Conservation (phyloP, 1,140 invertebrate genomes). For the Danaus plexippus region DNA sequence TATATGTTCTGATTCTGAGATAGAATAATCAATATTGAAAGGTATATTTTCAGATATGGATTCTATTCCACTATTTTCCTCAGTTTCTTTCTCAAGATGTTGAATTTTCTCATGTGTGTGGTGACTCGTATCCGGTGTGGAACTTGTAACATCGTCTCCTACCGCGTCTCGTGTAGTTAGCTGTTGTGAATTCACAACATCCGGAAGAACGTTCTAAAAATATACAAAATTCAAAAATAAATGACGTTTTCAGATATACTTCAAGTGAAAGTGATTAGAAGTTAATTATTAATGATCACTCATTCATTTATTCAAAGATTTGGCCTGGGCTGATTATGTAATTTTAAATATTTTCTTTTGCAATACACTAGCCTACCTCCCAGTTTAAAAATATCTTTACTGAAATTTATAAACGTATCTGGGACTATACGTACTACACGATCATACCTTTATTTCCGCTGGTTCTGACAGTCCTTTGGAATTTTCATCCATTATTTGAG, state of each 20-base stretch:
- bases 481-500: constrained; percentile 63
- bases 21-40: constrained; percentile 47
- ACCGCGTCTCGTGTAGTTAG: constrained; percentile 38
- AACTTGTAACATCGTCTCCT: constrained; percentile 28
- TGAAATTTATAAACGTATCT: constrained; percentile 11
- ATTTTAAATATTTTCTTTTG: no score
- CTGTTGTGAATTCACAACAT: constrained; percentile 67
- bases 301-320: no score
- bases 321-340: no score
- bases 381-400: constrained; percentile 37
- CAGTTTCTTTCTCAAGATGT: constrained; percentile 28
- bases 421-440: constrained; percentile 2
- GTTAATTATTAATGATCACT: no score
- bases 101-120: constrained; percentile 17
- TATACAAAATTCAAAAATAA: constrained; percentile 64
- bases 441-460: constrained; percentile 45
- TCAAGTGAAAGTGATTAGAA: no score
- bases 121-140: constrained; percentile 31
- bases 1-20: constrained; percentile 37
- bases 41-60: constrained; percentile 62
- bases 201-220: constrained; percentile 70
- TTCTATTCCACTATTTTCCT: constrained; percentile 43
- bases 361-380: no score
- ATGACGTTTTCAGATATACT: constrained; percentile 8
- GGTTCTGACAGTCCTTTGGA: constrained; percentile 42